Evolutionary conservation across 2,797 vertebrate species (phyloP), one percentile per base, ranked within the genome.

Genomic region (Sebastolobus alascanus): DNA sequence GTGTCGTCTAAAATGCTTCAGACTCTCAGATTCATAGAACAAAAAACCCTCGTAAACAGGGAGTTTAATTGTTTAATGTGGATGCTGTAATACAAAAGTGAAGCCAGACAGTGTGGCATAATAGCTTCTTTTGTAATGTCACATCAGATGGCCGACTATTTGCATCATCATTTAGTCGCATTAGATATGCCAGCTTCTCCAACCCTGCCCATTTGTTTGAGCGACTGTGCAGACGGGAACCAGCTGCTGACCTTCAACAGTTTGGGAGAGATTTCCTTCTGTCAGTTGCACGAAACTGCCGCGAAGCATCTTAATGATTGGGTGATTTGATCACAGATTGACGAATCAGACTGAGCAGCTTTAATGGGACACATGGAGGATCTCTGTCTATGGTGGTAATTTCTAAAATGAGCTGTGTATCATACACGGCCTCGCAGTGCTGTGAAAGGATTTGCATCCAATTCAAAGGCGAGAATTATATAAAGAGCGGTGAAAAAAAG

Each of bases 241-340:
- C 73, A 87, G 86, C 77, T 87, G 89, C 73, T 81, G 83, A 87
- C 68, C 70, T 80, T 83, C 50, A 73, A 4, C 46, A 80, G 35
- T 61, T 84, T 52, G 31, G 35, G 35, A 82, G 50, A 38, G 9
- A 73, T 79, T 72, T 86, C 63, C 73, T 75, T 37, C 43, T 5
- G 58, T 79, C 18, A 20, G 11, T 61, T 40, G 63, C 37, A 69
- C 4, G 13, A 75, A 83, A 81, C 29, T 37, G 25, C 46, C 10
- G 6, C 29, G 68, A 70, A 74, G 38, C 3, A 22, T 59, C 27
- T 55, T 56, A 75, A 59, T 64, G 29, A 76, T n/a, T n/a, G n/a
- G 2, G 12, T 60, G 27, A 82, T 68, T 79, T 77, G 77, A 83
- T 77, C 33, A 33, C 67, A 75, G 46, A 58, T 43, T 46, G 43